Evolutionary conservation across 2,888 invertebrate genomes (phyloP).

Genomic region (Trichopoda pennipes): DNA sequence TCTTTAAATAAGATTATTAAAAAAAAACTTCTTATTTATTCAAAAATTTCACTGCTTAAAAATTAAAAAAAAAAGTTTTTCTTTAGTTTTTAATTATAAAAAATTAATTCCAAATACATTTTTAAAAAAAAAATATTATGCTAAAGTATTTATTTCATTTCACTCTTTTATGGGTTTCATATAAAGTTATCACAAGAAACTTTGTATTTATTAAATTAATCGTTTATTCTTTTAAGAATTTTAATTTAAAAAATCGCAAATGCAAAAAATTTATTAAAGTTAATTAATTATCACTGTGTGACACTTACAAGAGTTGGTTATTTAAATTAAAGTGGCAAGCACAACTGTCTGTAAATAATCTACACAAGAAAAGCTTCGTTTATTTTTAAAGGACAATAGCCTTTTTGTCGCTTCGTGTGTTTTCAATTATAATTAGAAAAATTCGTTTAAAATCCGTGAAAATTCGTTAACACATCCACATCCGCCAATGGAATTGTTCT

Average conservation of each 20-base stretch:
- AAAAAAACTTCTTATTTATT: too few relatives aligned
- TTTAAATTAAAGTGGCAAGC: conserved; percentile 24
- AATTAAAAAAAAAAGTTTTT: too few relatives aligned
- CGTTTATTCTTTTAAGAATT: neutral
- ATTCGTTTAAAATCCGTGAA: conserved; percentile 62
- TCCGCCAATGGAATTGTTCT: conserved; percentile 73
- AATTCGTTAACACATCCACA: conserved; percentile 67
- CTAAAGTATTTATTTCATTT: too few relatives aligned
- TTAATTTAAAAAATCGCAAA: neutral
- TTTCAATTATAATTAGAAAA: conserved; percentile 53
- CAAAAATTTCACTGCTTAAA: too few relatives aligned
- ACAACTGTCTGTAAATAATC: conserved; percentile 44
- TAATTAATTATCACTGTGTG: conserved; percentile 1
- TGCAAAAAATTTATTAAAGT: neutral
- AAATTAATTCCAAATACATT: too few relatives aligned
- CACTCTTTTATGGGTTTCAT: too few relatives aligned
- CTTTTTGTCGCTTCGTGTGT: conserved; percentile 57
- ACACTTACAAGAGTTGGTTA: conserved; percentile 54
- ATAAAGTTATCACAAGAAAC: neutral
- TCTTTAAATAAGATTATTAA: too few relatives aligned
- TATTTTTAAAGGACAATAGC: conserved; percentile 59
- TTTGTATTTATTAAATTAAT: neutral
- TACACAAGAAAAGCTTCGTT: conserved; percentile 55
- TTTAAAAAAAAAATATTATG: too few relatives aligned
- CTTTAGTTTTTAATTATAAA: too few relatives aligned